These are phyloP conservation scores for Ecliptopera silaceata DNA, from an alignment of 2,888 invertebrate genomes.

Conservation along the genomic window DNA sequence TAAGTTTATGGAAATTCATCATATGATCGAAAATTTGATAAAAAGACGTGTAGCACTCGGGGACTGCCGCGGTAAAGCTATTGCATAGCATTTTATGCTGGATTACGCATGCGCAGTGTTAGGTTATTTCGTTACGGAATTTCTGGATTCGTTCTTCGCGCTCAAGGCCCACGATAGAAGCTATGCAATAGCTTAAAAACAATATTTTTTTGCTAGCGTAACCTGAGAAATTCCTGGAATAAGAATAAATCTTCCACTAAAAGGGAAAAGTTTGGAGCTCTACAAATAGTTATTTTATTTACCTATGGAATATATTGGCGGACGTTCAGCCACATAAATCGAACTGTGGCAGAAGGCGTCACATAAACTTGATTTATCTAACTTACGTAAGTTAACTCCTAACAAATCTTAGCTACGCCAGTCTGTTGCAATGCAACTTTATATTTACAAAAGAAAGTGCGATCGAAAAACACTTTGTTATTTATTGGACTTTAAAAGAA, in stretches of 20 bases:
- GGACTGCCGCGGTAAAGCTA: no score
- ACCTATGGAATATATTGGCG: conserved; percentile 63
- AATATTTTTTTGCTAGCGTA: no score
- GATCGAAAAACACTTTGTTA: conserved; percentile 13
- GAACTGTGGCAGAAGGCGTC: conserved; percentile 69
- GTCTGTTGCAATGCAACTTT: conserved; percentile 54
- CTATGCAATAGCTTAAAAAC: no score
- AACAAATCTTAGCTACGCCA: conserved; percentile 61
- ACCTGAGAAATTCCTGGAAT: background rate
- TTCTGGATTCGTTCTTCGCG: no score
- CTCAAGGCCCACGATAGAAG: no score
- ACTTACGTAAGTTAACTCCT: conserved; percentile 71
- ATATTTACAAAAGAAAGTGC: conserved; percentile 36
- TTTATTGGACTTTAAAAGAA: conserved; percentile 4
- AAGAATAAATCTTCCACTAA: conserved; percentile 29
- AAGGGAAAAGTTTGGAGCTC: conserved; percentile 49
- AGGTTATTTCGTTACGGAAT: no score
- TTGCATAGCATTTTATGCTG: no score
- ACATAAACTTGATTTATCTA: conserved; percentile 81
- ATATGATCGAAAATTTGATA: no score
- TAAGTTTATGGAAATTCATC: background rate
- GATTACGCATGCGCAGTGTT: no score
- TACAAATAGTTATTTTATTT: conserved; percentile 36
- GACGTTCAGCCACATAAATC: conserved; percentile 72
- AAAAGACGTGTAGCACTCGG: no score